These are phyloP conservation scores for Cyclargus thomasi DNA, from an alignment of 1,140 invertebrate species.

Conservation along the genomic window DNA sequence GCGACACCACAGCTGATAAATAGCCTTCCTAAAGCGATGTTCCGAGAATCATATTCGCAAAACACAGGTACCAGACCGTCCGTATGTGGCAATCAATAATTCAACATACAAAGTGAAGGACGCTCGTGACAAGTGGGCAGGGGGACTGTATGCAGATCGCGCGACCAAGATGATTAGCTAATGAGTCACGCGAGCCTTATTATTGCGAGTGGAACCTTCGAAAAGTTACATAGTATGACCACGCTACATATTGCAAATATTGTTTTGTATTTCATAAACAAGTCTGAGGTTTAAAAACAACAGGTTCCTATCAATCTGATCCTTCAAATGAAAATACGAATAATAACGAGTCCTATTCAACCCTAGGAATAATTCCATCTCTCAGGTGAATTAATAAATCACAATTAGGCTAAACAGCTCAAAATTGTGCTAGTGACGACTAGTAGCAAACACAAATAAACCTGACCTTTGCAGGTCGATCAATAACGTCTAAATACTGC, in stretches of 20 bases:
- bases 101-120: slow-evolving; percentile 26
- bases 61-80: background rate
- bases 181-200: slow-evolving; percentile 25
- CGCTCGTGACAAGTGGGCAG: slow-evolving; percentile 15
- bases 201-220: background rate
- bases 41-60: background rate
- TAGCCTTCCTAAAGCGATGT: background rate
- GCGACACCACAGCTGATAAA: background rate
- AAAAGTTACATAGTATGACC: too few species aligned
- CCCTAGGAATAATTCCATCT: too few species aligned
- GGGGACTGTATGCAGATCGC: slow-evolving; percentile 19
- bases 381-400: too few species aligned
- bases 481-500: slow-evolving; percentile 13
- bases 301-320: too few species aligned
- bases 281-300: too few species aligned
- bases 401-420: too few species aligned
- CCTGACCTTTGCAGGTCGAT: slow-evolving; percentile 29
- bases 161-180: slow-evolving; percentile 22
- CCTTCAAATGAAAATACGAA: too few species aligned
- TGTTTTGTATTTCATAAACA: too few species aligned
- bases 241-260: too few species aligned
- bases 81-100: slow-evolving; percentile 24
- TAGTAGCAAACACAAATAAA: slow-evolving; percentile 1
- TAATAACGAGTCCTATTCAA: too few species aligned
- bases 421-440: background rate